Evolutionary conservation across 2,797 vertebrate genomes (phyloP).

Genomic region (Hylomyscus alleni): DNA sequence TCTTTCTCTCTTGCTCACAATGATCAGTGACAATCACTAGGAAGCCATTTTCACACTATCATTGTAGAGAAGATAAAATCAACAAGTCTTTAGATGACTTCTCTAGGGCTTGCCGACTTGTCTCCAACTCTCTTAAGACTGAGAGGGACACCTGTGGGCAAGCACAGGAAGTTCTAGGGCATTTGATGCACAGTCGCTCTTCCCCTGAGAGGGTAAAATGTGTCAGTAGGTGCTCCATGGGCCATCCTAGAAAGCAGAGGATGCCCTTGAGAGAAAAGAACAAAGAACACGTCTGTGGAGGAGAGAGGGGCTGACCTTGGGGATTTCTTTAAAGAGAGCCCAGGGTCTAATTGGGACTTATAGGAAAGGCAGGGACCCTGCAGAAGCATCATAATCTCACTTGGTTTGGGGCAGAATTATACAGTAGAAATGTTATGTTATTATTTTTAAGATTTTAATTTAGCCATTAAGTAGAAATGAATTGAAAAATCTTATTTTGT

Average conservation of each 20-base stretch:
- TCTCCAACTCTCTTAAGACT: neutral
- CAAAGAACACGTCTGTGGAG: neutral
- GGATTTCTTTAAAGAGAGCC: neutral
- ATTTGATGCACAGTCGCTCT: neutral
- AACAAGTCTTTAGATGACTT: neutral
- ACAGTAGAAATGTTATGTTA: neutral
- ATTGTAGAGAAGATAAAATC: neutral
- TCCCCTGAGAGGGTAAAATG: neutral
- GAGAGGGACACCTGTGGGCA: neutral
- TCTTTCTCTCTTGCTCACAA: neutral
- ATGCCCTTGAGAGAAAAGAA: neutral
- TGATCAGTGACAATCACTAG: neutral
- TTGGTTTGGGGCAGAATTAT: neutral
- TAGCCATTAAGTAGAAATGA: slow-evolving; percentile 30
- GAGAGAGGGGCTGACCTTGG: neutral
- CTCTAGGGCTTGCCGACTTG: neutral
- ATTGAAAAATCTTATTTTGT: neutral
- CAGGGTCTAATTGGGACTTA: neutral
- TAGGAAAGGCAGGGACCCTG: neutral
- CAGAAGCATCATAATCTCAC: neutral
- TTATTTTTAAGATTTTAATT: neutral
- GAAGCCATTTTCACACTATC: neutral
- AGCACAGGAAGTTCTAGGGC: neutral
- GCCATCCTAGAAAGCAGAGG: neutral
- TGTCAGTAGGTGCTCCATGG: neutral